Percentiles rank a stretch among this genome's conserved stretches.
These are phyloP conservation scores for Caenorhabditis brenneri DNA, from an alignment of 1,140 invertebrate genomes.

Conservation along the genomic window DNA sequence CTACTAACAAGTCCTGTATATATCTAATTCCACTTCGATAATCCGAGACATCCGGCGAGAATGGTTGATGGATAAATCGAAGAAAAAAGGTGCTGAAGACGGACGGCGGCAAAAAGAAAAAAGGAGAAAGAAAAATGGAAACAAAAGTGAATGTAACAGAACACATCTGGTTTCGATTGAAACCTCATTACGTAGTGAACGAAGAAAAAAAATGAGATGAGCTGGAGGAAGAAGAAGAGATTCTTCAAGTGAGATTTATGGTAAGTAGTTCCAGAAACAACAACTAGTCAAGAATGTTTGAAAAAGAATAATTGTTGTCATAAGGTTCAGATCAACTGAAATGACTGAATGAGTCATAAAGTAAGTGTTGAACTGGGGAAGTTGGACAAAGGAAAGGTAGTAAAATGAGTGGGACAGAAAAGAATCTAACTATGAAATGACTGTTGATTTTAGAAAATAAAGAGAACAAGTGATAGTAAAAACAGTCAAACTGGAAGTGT, in stretches of 20 bases:
- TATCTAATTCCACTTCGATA: not conserved
- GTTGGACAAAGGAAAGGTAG: conserved; percentile 8
- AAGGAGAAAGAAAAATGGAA: not conserved
- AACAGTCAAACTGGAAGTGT: not conserved
- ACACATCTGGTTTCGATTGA: conserved; percentile 32
- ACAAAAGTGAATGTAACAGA: conserved; percentile 32
- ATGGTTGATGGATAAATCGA: not conserved
- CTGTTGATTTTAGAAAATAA: not conserved
- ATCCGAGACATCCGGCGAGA: conserved; percentile 16
- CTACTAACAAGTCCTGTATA: conserved; percentile 23
- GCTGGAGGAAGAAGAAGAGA: not conserved
- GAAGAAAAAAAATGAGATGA: not conserved
- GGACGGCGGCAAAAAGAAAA: not conserved
- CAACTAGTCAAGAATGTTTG: not conserved
- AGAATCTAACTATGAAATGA: not conserved
- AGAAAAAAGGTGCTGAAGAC: not conserved
- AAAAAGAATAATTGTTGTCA: not conserved
- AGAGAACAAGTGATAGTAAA: too few relatives aligned
- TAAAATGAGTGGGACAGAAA: not conserved
- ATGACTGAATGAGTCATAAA: conserved; percentile 7
- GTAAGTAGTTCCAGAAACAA: not conserved
- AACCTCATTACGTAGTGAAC: conserved; percentile 5
- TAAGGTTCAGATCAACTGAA: not conserved
- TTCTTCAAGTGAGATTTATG: not conserved
- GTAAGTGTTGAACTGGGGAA: not conserved